A percentile compares a stretch with the other conserved stretches of the same genome.
phyloP scores from a whole-genome alignment of 2,797 vertebrate species.

The Enoplosus armatus region DNA sequence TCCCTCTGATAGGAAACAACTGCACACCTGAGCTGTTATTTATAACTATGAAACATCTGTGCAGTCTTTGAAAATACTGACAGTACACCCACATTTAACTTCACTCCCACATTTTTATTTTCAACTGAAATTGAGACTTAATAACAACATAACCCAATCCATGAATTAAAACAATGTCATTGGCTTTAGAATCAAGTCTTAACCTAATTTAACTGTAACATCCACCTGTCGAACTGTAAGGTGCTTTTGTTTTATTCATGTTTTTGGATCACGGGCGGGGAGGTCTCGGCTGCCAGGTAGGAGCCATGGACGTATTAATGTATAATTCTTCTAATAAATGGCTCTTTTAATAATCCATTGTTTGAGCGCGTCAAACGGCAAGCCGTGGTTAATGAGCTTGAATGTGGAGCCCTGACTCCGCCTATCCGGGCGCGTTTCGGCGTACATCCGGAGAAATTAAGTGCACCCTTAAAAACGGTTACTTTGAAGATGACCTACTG shows the following conservation, averaged over 20 bases:
- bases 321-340: not conserved
- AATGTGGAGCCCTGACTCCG: not conserved
- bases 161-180: not conserved
- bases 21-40: not conserved
- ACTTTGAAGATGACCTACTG: not conserved
- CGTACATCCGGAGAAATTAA: not conserved
- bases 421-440: not conserved
- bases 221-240: not conserved
- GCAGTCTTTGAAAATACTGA: not conserved
- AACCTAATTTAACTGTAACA: not conserved
- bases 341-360: not conserved
- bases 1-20: not conserved
- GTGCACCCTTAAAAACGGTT: not conserved
- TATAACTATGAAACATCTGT: not conserved
- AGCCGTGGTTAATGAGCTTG: not conserved
- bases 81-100: not conserved
- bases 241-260: not conserved
- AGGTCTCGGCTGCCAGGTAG: not conserved
- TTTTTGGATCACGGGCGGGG: not conserved
- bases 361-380: not conserved
- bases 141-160: not conserved
- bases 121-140: too few species aligned
- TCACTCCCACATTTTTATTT: not conserved
- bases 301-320: not conserved
- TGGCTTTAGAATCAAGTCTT: not conserved